These are phyloP conservation scores for Etheostoma cragini DNA, from an alignment of 2,113 vertebrate genomes.

Conservation along the genomic window DNA sequence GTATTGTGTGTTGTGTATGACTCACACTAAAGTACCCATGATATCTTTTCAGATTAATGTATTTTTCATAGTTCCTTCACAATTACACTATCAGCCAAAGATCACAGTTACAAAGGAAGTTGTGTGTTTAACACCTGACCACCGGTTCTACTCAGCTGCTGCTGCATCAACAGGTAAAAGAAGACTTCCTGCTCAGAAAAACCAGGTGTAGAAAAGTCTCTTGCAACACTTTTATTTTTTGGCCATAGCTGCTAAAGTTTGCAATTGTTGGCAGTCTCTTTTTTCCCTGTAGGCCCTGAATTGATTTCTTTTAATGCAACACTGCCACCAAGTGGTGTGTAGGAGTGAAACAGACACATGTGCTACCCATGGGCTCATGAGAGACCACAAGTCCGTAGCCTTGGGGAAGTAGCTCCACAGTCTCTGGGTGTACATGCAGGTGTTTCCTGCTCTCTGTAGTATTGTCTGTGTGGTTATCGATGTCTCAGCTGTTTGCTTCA, in stretches of 20 bases:
- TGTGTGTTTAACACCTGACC: neutral
- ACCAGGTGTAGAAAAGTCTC: neutral
- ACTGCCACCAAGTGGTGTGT: conserved; percentile 44
- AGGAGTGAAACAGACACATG: neutral
- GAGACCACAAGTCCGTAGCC: neutral
- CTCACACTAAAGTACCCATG: neutral
- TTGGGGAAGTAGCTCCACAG: conserved; percentile 1
- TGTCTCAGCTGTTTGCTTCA: conserved; percentile 9
- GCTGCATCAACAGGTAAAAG: neutral
- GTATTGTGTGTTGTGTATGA: neutral
- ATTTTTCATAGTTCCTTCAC: too few species aligned
- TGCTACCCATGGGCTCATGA: neutral
- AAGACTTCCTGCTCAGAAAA: neutral
- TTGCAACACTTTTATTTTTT: neutral
- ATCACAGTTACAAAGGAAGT: too few species aligned
- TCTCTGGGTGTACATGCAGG: neutral
- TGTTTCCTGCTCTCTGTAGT: conserved; percentile 8
- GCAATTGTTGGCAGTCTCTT: neutral
- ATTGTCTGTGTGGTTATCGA: conserved; percentile 6
- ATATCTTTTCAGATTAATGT: too few species aligned
- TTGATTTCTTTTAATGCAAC: conserved; percentile 17
- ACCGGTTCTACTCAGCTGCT: neutral
- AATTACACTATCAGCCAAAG: neutral
- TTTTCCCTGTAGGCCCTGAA: neutral
- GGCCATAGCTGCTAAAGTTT: neutral